Base-by-base conservation (phyloP, 2,888 invertebrate species). In the Abrostola tripartita region DNA sequence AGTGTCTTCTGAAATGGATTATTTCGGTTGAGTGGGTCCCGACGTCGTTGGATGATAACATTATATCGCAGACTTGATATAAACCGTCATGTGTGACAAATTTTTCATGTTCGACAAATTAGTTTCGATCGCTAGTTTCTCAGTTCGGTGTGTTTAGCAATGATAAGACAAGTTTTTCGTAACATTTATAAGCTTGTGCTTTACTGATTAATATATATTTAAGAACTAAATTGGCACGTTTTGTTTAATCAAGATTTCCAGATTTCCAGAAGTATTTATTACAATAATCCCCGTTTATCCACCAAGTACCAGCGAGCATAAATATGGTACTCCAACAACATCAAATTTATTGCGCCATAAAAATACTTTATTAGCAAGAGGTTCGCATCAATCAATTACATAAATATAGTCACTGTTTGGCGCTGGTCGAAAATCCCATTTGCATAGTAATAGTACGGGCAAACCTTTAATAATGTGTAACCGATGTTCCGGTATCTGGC, bases 381-480 rank as follows among this genome's bases (percentile, higher is more conserved):
- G 53, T 12, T 47, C 38, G 57, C 67, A 61, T 73, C 73, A 75
- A 77, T 77, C 78, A 77, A 76, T 73, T 76, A 68, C 49, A 71
- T 77, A 63, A 65, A 76, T 68, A 76, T 61, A 62, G 74, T 59
- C 49, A 60, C 64, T 54, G 77, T 68, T 71, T 65, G 66, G 59
- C 44, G 56, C 61, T 52, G 24, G 50, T 42, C 52, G 42, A 64
- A 71, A 67, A 72, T 76, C 76, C 74, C 72, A 86, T 86, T 86
- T 86, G 82, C 86, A 85, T 87, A 79, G 78, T 85, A 84, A 86
- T 83, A 81, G 76, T 75, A 71, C 49, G 59, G 44, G 57, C 65
- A 50, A 65, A 68, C 71, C 79, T 78, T 81, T 84, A 79, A 83
- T 82, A 81, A 80, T 85, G 83, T 79, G 81, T 79, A 81, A 85